phyloP scores from a whole-genome alignment of 2,797 vertebrate genomes.

The Morelia viridis region DNA sequence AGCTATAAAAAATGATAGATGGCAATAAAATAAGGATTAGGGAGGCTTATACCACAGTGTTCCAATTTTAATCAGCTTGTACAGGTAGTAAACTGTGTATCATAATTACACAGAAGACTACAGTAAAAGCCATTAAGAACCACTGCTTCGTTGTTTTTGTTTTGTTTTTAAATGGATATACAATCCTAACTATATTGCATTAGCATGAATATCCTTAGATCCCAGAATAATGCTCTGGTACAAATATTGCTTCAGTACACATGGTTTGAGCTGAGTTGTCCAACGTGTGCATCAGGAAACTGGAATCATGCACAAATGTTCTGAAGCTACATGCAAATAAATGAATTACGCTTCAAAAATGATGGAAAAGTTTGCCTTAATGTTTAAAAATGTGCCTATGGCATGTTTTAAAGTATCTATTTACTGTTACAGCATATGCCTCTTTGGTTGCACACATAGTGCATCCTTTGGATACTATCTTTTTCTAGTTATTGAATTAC shows the following conservation, averaged over 20 bases:
- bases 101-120: constrained; percentile 20
- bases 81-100: constrained; percentile 56
- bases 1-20: constrained; percentile 63
- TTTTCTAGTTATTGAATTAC: neutral
- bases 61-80: constrained; percentile 20
- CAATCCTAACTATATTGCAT: neutral
- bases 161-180: neutral
- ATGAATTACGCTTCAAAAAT: neutral
- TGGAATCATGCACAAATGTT: neutral
- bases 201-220: neutral
- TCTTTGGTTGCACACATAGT: neutral
- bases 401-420: neutral
- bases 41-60: constrained; percentile 43
- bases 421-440: neutral
- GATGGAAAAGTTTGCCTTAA: neutral
- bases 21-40: constrained; percentile 66
- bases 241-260: neutral
- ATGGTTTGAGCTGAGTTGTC: neutral
- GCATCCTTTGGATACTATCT: neutral
- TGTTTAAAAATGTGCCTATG: neutral
- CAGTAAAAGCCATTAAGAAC: neutral
- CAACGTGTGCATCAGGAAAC: neutral
- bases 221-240: neutral
- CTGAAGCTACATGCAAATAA: neutral
- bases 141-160: neutral